A percentile compares a stretch with the other conserved stretches of the same genome.
These are phyloP conservation scores for Gonocerus acuteangulatus DNA, from an alignment of 2,888 invertebrate genomes.

Conservation along the genomic window DNA sequence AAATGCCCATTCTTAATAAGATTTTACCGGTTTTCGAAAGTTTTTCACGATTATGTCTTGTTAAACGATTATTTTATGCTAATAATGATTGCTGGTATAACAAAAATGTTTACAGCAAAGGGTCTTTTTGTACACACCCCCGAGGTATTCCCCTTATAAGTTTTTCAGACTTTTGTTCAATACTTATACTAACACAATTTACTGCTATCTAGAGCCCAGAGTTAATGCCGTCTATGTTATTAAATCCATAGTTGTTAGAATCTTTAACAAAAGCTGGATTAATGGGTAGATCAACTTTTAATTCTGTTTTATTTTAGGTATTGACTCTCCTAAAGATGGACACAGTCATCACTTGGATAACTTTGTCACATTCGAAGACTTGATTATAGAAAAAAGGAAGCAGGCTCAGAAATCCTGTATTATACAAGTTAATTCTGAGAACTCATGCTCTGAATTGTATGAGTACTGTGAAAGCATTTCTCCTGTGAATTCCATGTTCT, in stretches of 20 bases:
- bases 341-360: not conserved
- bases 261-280: too few relatives aligned
- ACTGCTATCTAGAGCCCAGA: too few relatives aligned
- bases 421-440: slow-evolving; percentile 66
- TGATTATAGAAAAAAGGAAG: slow-evolving; percentile 51
- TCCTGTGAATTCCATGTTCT: slow-evolving; percentile 45
- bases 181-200: too few relatives aligned
- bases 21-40: not conserved
- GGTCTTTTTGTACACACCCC: not conserved
- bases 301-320: too few relatives aligned
- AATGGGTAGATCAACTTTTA: too few relatives aligned
- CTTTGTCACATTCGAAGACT: slow-evolving; percentile 49
- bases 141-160: not conserved
- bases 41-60: not conserved
- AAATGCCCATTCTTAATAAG: not conserved
- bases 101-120: not conserved
- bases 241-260: too few relatives aligned
- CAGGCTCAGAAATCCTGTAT: slow-evolving; percentile 64
- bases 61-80: not conserved
- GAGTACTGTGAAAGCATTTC: slow-evolving; percentile 63
- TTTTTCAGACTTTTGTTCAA: too few relatives aligned
- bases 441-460: slow-evolving; percentile 59
- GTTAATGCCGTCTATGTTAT: too few relatives aligned
- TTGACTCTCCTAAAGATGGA: not conserved
- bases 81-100: not conserved